Conservation (phyloP, 2,113 vertebrate genomes). For the Pelusios castaneus region DNA sequence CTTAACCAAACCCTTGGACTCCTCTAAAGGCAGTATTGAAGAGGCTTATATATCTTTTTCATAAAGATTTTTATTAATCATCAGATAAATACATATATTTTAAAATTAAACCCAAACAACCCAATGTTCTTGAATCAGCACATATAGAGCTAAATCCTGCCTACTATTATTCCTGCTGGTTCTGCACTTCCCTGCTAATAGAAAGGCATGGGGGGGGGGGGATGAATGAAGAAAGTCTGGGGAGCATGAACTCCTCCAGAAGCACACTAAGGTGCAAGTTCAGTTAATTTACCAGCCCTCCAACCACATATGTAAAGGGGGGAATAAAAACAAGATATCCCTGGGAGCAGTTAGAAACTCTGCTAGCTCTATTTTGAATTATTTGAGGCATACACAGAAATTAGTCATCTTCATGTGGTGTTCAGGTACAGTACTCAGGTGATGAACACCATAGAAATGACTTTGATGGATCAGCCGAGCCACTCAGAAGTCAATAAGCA, state of each 20-base stretch:
- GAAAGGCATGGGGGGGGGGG: not conserved
- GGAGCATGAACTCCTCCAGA: not conserved
- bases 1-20: not conserved
- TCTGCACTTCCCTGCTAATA: accelerated
- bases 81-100: not conserved
- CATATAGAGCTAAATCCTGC: not conserved
- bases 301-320: not conserved
- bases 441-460: not conserved
- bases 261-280: not conserved
- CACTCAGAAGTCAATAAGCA: not conserved
- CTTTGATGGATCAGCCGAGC: not conserved
- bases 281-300: not conserved
- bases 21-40: not conserved
- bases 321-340: accelerated
- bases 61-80: not conserved
- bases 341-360: not conserved
- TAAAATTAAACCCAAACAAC: not conserved
- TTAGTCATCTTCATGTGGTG: not conserved
- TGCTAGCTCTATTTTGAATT: not conserved
- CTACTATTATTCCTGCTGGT: not conserved
- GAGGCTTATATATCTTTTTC: accelerated
- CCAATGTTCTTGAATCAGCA: not conserved
- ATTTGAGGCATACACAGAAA: not conserved
- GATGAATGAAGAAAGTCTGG: not conserved
- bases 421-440: not conserved